Base-by-base conservation (phyloP, 2,888 invertebrate species). In the Hemicrepidius hirtus region DNA sequence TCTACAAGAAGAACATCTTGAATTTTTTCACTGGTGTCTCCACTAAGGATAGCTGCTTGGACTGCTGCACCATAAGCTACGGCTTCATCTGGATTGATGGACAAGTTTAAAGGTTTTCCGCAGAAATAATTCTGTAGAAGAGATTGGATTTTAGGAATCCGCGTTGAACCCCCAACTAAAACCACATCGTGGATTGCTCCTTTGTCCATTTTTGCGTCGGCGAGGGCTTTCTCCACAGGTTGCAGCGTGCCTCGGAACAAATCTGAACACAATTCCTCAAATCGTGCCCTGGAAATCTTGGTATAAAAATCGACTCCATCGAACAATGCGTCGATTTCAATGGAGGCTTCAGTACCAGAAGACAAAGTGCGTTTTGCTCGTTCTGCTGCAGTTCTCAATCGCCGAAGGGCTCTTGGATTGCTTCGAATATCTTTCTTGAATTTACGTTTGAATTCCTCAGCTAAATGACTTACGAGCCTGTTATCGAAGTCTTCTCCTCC, bases 151-250 rank as follows among this genome's bases (percentile, higher is more conserved):
- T 94, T 94, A 0, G 94, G 95, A 68, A 95, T 94, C 72, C 94
- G 90, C 0, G 93, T 94, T 0, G 94, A 94, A 21, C 94, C 95
- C 10, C 95, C 95, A 37, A 95, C 95, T 32, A 95, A 87, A 0
- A 95, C 94, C 1, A 95, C 92, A 80, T 95, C 95, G 82, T 95
- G 90, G 74, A 95, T 93, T 75, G 90, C 88, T 41, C 88, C 87
- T 83, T 95, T 95, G 85, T 94, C 94, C 86, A 95, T 86, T 82
- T 94, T 94, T 0, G 94, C 94, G 82, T 94, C 95, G 59, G 89
- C 88, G 12, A 95, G 86, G 0, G 94, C 93, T 40, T 92, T 92
- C 81, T 94, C 93, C 0, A 94, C 94, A 0, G 94, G 93, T 37
- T 91, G 89, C 68, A 94, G 84, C 0, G 94, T 94, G 13, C 88